Percentiles rank a stretch among this genome's conserved stretches.
Evolutionary conservation across 2,113 vertebrate genomes (phyloP).

Genomic region (Bombycilla garrulus): DNA sequence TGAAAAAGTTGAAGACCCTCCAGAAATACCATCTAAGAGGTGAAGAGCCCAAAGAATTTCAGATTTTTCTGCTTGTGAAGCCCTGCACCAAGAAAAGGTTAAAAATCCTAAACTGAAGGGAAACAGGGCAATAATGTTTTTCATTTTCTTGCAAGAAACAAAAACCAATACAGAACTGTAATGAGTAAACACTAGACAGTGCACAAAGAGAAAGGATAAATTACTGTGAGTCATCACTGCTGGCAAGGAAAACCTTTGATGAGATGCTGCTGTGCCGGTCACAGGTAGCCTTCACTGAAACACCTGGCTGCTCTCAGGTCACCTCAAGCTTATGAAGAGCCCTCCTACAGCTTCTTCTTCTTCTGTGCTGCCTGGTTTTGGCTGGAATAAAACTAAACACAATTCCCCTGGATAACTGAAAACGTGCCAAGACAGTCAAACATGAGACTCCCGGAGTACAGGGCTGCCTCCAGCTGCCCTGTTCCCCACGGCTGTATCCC

Average conservation of each 20-base stretch:
- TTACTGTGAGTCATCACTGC: slow-evolving; percentile 36
- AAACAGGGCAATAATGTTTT: slow-evolving; percentile 14
- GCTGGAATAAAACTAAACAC: slow-evolving; percentile 10
- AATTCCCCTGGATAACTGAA: slow-evolving; percentile 1
- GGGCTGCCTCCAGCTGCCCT: background rate
- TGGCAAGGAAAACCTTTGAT: slow-evolving; percentile 7
- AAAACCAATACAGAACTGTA: background rate
- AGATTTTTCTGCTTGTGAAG: background rate
- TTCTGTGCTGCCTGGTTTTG: background rate
- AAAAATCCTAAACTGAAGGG: background rate
- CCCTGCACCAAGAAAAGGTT: background rate
- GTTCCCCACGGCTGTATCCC: slow-evolving; percentile 30
- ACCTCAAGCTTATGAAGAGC: slow-evolving; percentile 9
- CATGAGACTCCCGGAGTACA: background rate
- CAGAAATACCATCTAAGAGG: background rate
- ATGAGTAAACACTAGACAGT: slow-evolving; percentile 37
- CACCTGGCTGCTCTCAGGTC: slow-evolving; percentile 42
- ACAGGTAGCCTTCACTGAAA: background rate
- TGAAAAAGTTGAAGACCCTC: background rate
- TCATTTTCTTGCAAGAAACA: slow-evolving; percentile 47
- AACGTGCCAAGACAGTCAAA: slow-evolving; percentile 25
- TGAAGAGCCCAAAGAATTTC: background rate
- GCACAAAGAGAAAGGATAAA: slow-evolving; percentile 29
- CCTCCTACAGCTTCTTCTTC: slow-evolving; percentile 2
- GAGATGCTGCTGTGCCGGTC: background rate